Conservation (phyloP, 2,797 vertebrate genomes). For the Anabacerthia variegaticeps region DNA sequence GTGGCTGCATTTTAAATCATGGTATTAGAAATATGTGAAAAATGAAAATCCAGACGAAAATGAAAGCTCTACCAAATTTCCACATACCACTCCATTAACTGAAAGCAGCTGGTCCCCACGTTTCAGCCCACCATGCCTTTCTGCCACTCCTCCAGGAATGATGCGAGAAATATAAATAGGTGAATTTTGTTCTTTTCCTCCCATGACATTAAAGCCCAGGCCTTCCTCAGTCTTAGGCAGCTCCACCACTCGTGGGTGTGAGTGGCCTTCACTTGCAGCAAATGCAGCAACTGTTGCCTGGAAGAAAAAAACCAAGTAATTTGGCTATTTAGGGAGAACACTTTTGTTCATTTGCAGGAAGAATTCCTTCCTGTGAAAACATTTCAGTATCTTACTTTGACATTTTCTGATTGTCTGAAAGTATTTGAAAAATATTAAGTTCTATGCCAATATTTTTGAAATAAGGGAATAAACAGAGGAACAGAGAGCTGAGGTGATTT, state of each 20-base stretch:
- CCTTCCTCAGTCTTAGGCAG: conserved; percentile 98
- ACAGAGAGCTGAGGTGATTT: background rate
- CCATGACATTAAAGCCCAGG: conserved; percentile 98
- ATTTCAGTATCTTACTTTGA: background rate
- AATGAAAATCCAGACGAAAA: background rate
- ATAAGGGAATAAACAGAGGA: conserved; percentile 2
- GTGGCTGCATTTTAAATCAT: background rate
- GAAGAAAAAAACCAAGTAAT: conserved; percentile 60
- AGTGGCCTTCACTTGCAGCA: conserved; percentile 97
- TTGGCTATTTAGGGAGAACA: conserved; percentile 30
- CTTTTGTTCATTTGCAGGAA: background rate
- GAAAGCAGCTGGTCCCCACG: conserved; percentile 96
- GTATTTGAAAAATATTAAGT: background rate
- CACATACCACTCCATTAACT: conserved; percentile 94
- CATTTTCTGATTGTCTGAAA: background rate
- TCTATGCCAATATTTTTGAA: conserved; percentile 3
- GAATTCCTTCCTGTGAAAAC: background rate
- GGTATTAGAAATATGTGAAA: background rate
- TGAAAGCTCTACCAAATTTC: conserved; percentile 21
- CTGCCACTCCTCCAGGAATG: conserved; percentile 96
- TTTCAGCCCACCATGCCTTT: conserved; percentile 95
- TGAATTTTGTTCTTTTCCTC: conserved; percentile 98
- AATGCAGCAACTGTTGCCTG: conserved; percentile 98
- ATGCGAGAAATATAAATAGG: conserved; percentile 99
- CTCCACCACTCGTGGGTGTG: conserved; percentile 95